Base-by-base conservation (phyloP, 2,888 invertebrate species). In the Lithophane socia region DNA sequence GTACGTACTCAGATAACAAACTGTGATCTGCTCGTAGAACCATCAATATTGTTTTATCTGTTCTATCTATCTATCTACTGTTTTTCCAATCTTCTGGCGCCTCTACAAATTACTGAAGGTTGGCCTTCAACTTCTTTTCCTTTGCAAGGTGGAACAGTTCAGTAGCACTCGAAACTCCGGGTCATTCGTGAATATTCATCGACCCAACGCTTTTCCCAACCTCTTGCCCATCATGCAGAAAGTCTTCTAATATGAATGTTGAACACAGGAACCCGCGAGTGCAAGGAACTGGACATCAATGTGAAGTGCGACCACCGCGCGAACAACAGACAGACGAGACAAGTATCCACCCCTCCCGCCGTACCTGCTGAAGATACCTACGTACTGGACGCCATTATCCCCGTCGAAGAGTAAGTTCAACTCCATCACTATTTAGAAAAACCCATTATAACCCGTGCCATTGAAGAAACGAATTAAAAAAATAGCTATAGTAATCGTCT, bases 231-330 rank as follows among this genome's bases (percentile, higher is more conserved):
- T 52, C 16, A 29, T 44, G 37, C 21, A 58, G 5, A 44, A 16
- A 37, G n/a, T 44, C 3, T 44, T 42, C 16, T 29, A 61, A 66
- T 42, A 16, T 24, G 4, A n/a, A 52, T 68, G 0, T 24, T 71
- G 2, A 42, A 42, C 16, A 29, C 47, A 97, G 97, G 98, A 89
- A 98, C 98, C 47, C 97, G 98, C 66, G 99, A 99, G 92, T 99
- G 99, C 92, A 98, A 98, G 91, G 99, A 99, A 91, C 96, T 99
- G 73, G 98, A 98, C 89, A 99, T 99, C 87, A 98, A 99, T 91
- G 99, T 99, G 5, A 98, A 99, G 93, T 99, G 99, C 91, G 99
- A 99, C 92, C 99, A 98, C 91, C 97, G 98, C 86, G 97, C 97
- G 16, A 97, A 97, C 76, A 94, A 95, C 73, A 97, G 98, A 73